Evolutionary conservation across 2,113 vertebrate species (phyloP).

Genomic region (Azemiops feae): DNA sequence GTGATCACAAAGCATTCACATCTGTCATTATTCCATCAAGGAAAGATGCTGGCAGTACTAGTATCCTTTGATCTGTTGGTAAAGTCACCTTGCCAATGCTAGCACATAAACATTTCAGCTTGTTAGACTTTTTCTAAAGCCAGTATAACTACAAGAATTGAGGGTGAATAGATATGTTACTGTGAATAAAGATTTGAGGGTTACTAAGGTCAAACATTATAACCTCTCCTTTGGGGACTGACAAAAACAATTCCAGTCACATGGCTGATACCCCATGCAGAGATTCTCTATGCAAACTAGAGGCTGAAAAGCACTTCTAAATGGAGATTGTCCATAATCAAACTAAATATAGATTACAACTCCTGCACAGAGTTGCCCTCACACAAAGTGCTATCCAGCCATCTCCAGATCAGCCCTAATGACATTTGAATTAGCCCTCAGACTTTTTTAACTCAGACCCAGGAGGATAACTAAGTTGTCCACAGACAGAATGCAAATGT

Average conservation of each 20-base stretch:
- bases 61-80: neutral
- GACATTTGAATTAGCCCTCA: neutral
- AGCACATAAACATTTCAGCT: neutral
- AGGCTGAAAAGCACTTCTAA: neutral
- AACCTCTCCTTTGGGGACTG: neutral
- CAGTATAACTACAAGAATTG: neutral
- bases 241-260: neutral
- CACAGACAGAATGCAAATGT: neutral
- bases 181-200: neutral
- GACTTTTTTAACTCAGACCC: neutral
- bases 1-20: slow-evolving; percentile 22
- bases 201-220: neutral
- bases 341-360: neutral
- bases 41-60: neutral
- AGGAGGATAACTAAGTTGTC: neutral
- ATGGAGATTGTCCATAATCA: neutral
- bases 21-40: neutral
- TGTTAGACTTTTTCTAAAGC: neutral
- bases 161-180: neutral
- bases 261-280: neutral
- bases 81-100: neutral
- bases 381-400: neutral
- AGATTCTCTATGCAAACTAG: neutral
- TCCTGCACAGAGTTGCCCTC: neutral
- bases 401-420: neutral